Conservation (phyloP, 2,888 invertebrate genomes). For the Hirtodrosophila duncani region DNA sequence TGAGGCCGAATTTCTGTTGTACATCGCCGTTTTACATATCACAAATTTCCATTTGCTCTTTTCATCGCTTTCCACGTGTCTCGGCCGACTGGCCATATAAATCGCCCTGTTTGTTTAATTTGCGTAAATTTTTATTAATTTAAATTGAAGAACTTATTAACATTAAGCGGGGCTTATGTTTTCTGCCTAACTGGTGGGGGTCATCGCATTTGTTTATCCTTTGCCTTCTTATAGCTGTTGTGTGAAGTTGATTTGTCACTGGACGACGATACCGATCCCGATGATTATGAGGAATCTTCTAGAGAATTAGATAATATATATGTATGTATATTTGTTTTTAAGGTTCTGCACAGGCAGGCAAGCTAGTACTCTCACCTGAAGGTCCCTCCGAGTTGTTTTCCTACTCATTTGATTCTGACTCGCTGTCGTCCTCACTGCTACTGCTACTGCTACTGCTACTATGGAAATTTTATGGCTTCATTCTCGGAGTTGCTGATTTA, state of each 20-base stretch:
- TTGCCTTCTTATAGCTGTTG: constrained; percentile 26
- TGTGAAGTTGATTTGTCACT: background rate
- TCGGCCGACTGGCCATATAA: too few species aligned
- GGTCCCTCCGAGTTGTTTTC: constrained; percentile 4
- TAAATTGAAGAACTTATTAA: constrained; percentile 72
- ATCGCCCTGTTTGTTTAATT: constrained; percentile 64
- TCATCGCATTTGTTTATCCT: constrained; percentile 61
- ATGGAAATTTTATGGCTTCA: too few species aligned
- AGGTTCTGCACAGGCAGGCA: too few species aligned
- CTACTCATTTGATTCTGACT: too few species aligned
- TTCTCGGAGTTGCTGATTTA: too few species aligned
- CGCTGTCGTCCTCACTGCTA: too few species aligned
- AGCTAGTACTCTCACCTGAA: too few species aligned
- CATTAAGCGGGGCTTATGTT: constrained; percentile 24
- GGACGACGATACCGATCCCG: background rate
- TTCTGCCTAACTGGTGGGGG: constrained; percentile 10
- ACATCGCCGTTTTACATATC: too few species aligned
- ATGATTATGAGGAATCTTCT: too few species aligned
- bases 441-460: constrained; percentile 15
- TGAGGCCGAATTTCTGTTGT: too few species aligned
- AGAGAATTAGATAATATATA: too few species aligned
- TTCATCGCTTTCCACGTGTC: constrained; percentile 1
- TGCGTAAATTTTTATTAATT: constrained; percentile 70
- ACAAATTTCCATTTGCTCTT: background rate
- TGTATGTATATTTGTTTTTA: too few species aligned